phyloP scores from a whole-genome alignment of 2,797 vertebrate species.

The Mareca penelope region DNA sequence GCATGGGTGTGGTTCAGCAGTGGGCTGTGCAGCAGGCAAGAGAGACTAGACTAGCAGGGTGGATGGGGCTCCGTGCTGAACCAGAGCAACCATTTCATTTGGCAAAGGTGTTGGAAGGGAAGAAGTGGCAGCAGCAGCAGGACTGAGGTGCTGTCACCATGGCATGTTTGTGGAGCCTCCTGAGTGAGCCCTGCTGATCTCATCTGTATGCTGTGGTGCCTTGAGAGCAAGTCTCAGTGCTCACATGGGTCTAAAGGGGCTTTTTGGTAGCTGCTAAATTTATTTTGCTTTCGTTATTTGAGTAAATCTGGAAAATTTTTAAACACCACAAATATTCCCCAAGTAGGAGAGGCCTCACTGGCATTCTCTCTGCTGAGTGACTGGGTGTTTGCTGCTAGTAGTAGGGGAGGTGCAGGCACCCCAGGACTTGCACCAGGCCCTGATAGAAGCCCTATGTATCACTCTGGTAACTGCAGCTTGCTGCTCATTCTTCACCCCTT shows the following conservation, averaged over 20 bases:
- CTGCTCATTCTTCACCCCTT: neutral
- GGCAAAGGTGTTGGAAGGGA: too few species aligned
- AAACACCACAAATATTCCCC: slow-evolving; percentile 49
- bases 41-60: too few species aligned
- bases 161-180: neutral
- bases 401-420: neutral
- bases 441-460: neutral
- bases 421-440: neutral
- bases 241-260: slow-evolving; percentile 48
- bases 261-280: slow-evolving; percentile 73
- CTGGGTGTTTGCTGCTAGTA: neutral
- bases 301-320: slow-evolving; percentile 77
- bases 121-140: neutral
- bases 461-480: neutral
- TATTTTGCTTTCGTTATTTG: slow-evolving; percentile 68
- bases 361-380: neutral
- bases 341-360: neutral
- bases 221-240: neutral
- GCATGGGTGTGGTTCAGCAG: neutral
- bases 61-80: too few species aligned
- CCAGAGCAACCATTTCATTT: too few species aligned
- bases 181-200: neutral
- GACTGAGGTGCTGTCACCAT: neutral
- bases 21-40: neutral
- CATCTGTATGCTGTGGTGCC: neutral